Conservation (phyloP, 2,113 vertebrate species). For the Ictalurus punctatus region DNA sequence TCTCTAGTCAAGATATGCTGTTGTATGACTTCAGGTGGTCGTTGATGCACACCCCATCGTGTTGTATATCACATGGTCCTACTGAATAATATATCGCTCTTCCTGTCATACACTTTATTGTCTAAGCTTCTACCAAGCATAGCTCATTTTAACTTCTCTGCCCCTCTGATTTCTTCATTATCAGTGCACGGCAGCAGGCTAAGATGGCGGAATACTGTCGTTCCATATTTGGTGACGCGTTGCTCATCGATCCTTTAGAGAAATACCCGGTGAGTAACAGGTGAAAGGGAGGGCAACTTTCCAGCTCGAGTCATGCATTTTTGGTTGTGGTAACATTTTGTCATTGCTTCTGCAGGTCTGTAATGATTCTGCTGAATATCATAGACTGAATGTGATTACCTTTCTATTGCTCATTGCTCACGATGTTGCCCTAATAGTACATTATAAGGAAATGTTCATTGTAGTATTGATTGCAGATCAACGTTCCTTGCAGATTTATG, state of each 20-base stretch:
- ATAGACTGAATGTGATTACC: not conserved
- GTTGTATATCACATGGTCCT: not conserved
- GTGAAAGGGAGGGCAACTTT: not conserved
- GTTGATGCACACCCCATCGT: not conserved
- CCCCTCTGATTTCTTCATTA: constrained; percentile 24
- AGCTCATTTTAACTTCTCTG: not conserved
- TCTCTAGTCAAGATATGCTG: not conserved
- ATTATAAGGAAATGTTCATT: not conserved
- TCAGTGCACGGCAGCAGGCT: constrained; percentile 84
- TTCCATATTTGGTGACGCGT: constrained; percentile 83
- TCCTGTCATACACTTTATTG: not conserved
- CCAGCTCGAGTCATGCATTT: too few species aligned
- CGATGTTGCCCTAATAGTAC: not conserved
- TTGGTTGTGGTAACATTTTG: not conserved
- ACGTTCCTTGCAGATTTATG: too few species aligned
- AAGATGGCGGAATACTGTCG: constrained; percentile 92
- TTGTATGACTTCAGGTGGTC: not conserved
- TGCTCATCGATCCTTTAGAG: constrained; percentile 86
- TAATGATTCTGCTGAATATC: not conserved
- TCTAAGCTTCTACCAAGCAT: not conserved
- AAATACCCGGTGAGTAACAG: constrained; percentile 81
- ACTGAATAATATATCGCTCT: not conserved
- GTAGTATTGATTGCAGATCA: not conserved
- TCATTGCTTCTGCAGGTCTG: not conserved
- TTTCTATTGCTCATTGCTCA: not conserved